phyloP scores from a whole-genome alignment of 2,113 vertebrate species.

The Myotis yumanensis region DNA sequence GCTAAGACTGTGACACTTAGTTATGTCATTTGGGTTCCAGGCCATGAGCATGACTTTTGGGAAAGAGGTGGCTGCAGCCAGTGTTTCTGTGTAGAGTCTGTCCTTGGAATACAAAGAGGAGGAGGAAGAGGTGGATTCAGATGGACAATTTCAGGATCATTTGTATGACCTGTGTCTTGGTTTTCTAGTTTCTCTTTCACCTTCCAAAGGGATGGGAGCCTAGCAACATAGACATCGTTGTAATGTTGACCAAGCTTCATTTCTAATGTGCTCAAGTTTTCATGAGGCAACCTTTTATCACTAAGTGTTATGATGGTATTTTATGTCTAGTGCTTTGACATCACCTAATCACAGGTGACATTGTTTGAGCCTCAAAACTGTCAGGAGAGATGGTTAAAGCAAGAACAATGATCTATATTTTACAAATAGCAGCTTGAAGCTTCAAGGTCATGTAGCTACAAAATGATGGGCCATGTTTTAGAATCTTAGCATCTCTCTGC shows the following conservation, averaged over 20 bases:
- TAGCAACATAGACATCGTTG: background rate
- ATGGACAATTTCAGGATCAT: background rate
- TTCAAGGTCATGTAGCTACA: background rate
- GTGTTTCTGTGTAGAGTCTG: background rate
- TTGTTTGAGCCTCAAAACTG: background rate
- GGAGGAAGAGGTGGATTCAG: background rate
- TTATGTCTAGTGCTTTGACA: background rate
- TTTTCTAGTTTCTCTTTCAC: background rate
- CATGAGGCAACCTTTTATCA: background rate
- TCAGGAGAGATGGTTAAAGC: background rate
- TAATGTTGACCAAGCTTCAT: background rate
- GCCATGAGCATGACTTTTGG: background rate
- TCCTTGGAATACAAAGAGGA: background rate
- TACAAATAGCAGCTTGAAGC: background rate
- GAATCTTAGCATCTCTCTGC: background rate
- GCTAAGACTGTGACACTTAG: background rate
- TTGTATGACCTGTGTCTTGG: background rate
- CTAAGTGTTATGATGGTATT: background rate
- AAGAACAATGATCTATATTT: background rate
- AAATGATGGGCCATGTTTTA: background rate
- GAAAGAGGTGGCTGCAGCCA: background rate
- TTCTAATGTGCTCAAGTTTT: background rate
- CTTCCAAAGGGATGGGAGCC: background rate
- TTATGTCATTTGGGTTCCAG: background rate
- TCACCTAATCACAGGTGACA: background rate